Base-by-base conservation (phyloP, 2,888 invertebrate genomes). In the Drosophila leonis region DNA sequence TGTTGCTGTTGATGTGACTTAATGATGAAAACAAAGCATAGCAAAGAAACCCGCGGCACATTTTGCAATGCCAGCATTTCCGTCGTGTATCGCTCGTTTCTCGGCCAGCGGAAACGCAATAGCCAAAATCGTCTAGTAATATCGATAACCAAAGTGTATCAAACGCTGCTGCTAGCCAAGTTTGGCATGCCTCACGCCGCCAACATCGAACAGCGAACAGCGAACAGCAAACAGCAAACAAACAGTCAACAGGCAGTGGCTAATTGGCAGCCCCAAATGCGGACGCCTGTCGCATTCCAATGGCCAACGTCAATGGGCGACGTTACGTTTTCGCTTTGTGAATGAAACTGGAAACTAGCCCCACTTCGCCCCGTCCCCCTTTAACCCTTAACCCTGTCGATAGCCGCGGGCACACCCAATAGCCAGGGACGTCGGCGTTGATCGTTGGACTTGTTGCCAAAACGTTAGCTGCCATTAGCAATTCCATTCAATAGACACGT, bases 131-230 rank as follows among this genome's bases (percentile, higher is more conserved):
- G 66, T 66, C 46, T 24, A 12, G 27, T 59, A 27, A 61, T 60
- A 81, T 52, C 68, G 57, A 67, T 61, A 61, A 18, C 48, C 83
- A 85, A 88, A 85, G 83, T 85, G 89, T 90, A 83, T 88, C 90
- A 90, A 90, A 82, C 62, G 77, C 83, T 76, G 61, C 52, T 69
- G 48, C 31, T 41, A 20, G 62, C 68, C 83, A 61, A 69, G 65
- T 86, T 90, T 69, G 70, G 83, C 4, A 49, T 37, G 44, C 20
- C 15, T 8, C 44, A 13, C 44, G 27, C 24, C 24, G 46, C 46
- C 46, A 27, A 27, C 46, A 10, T 13, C 37, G 0, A 37, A 15
- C 37, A 37, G 37, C 37, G 0, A 37, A 15, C 37, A 37, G 37
- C 13, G 5, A 37, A 37, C 48, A 10, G 48, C 10, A 1, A 48